These are phyloP conservation scores for Muraenolepis orangiensis DNA, from an alignment of 2,797 vertebrate genomes.

Conservation along the genomic window DNA sequence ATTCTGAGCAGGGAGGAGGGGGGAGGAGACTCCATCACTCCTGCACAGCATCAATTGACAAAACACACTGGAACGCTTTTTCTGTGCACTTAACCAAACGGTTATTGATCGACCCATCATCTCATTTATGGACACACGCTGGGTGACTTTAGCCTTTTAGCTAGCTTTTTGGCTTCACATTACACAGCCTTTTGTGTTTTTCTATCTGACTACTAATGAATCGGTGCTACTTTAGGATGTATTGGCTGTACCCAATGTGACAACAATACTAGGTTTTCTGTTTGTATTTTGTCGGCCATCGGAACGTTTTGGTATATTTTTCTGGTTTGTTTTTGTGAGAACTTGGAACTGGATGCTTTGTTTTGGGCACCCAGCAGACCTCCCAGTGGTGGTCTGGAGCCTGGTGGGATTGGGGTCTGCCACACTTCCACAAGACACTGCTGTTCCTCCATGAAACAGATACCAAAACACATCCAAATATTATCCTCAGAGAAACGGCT, in stretches of 20 bases:
- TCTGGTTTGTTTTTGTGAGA: slow-evolving; percentile 39
- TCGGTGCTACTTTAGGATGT: slow-evolving; percentile 7
- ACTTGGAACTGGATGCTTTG: slow-evolving; percentile 54
- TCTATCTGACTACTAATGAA: slow-evolving; percentile 30
- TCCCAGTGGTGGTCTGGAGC: slow-evolving; percentile 58
- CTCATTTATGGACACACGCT: slow-evolving; percentile 37
- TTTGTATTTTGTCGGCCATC: slow-evolving; percentile 18
- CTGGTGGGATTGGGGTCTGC: slow-evolving; percentile 56
- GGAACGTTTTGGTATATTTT: slow-evolving; percentile 16
- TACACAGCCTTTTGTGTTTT: slow-evolving; percentile 11
- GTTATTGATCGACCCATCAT: slow-evolving; percentile 34
- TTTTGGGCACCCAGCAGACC: slow-evolving; percentile 57
- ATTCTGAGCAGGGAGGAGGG: too few relatives aligned
- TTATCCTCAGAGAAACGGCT: slow-evolving; percentile 4
- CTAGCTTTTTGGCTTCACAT: slow-evolving; percentile 18
- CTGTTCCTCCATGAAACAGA: slow-evolving; percentile 50
- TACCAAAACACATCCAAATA: not conserved
- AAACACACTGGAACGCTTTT: slow-evolving; percentile 24
- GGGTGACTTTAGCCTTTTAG: slow-evolving; percentile 33
- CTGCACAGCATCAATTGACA: slow-evolving; percentile 5
- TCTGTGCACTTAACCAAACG: slow-evolving; percentile 26
- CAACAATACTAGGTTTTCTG: not conserved
- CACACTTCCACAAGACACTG: slow-evolving; percentile 57
- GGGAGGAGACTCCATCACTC: slow-evolving; percentile 3
- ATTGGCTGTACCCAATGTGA: not conserved